These are phyloP conservation scores for Gymnothorax reevesii DNA, from an alignment of 2,797 vertebrate species.

Conservation along the genomic window DNA sequence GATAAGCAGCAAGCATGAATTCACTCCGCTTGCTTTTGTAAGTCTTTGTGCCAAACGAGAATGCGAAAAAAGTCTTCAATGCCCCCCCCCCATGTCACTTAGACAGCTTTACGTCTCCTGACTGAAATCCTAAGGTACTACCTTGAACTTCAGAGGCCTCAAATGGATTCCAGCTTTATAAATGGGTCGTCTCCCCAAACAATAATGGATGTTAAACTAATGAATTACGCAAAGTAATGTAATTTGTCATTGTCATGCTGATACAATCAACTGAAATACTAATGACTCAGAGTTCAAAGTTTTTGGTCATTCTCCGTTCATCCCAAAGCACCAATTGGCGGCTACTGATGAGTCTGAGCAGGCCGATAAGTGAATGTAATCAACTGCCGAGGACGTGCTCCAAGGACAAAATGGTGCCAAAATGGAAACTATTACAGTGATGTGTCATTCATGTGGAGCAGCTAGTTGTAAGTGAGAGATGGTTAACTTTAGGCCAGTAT, in stretches of 20 bases:
- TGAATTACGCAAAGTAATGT: neutral
- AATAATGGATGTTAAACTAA: neutral
- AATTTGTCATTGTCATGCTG: slow-evolving; percentile 10
- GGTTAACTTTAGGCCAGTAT: neutral
- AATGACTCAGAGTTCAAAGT: neutral
- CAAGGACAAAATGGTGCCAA: slow-evolving; percentile 9
- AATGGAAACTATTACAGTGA: neutral
- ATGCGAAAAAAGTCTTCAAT: too few species aligned
- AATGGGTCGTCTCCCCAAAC: neutral
- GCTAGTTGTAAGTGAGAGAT: neutral
- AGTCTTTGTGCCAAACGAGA: too few species aligned
- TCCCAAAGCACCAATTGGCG: neutral
- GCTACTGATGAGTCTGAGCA: neutral
- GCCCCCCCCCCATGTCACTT: too few species aligned
- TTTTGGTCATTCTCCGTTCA: neutral
- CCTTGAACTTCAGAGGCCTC: neutral
- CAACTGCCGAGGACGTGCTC: neutral
- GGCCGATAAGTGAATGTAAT: slow-evolving; percentile 1
- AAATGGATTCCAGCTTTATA: neutral
- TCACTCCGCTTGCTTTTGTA: too few species aligned
- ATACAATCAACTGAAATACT: neutral
- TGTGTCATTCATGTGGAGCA: slow-evolving; percentile 1
- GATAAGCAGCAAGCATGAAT: too few species aligned
- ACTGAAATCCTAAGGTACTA: neutral
- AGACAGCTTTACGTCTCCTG: neutral